These are phyloP conservation scores for Melanchra persicariae DNA, from an alignment of 2,888 invertebrate species.

Conservation along the genomic window DNA sequence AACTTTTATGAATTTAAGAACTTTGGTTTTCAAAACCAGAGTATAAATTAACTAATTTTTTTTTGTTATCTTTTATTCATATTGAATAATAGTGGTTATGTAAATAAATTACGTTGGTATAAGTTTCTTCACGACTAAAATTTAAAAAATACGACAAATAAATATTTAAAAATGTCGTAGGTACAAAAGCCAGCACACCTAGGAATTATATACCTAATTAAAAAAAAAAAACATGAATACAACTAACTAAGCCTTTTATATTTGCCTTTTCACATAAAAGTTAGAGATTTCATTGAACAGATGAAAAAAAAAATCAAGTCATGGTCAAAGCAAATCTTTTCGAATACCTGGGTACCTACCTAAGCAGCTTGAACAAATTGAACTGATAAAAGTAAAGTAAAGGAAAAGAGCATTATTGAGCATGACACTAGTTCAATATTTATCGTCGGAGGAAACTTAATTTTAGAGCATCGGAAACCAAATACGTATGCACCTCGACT, in stretches of 20 bases:
- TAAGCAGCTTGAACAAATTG: conserved; percentile 26
- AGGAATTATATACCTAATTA: neutral
- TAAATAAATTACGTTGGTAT: no score
- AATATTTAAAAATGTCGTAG: neutral
- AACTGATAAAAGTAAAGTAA: neutral
- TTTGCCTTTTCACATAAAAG: no score
- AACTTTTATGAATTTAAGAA: no score
- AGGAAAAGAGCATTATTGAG: neutral
- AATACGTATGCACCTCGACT: conserved; percentile 35
- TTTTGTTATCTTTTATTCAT: neutral
- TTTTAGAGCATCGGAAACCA: conserved; percentile 37
- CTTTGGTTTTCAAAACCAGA: no score
- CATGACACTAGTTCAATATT: conserved; percentile 18
- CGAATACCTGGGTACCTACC: neutral
- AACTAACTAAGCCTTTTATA: neutral
- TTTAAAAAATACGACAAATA: neutral
- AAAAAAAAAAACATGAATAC: neutral
- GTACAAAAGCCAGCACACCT: neutral
- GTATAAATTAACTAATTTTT: no score
- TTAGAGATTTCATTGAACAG: conserved; percentile 10
- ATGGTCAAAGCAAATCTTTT: neutral
- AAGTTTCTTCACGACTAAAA: neutral
- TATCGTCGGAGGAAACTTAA: conserved; percentile 32
- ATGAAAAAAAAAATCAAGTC: neutral
- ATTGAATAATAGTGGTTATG: no score